phyloP scores from a whole-genome alignment of 2,797 vertebrate genomes.

The Alca torda region DNA sequence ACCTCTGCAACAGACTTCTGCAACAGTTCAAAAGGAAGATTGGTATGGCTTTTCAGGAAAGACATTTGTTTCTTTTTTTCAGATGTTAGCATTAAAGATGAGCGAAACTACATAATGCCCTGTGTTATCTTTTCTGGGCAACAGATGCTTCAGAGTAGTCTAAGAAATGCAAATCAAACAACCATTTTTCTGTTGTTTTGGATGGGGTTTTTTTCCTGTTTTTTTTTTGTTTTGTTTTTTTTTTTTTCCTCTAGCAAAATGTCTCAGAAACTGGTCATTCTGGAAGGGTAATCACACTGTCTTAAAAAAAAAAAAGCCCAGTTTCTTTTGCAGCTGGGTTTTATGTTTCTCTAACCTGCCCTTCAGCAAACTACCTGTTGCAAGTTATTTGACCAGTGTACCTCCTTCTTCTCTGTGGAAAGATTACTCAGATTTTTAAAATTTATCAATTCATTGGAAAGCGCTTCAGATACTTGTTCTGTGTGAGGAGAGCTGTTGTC shows the following conservation, averaged over 20 bases:
- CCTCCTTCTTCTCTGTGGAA: background rate
- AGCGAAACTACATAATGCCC: background rate
- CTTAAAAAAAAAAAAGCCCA: background rate
- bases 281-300: background rate
- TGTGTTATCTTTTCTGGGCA: background rate
- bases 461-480: background rate
- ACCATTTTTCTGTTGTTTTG: background rate
- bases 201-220: rapidly evolving
- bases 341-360: background rate
- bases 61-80: background rate
- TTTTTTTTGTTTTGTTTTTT: background rate
- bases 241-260: background rate
- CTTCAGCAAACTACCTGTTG: background rate
- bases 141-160: background rate
- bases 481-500: background rate
- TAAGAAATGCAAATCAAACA: background rate
- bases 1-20: background rate
- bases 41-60: background rate
- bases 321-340: background rate
- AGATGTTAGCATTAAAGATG: background rate
- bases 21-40: background rate
- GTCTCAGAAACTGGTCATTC: background rate
- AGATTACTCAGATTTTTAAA: background rate
- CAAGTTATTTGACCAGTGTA: background rate
- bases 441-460: background rate